Evolutionary conservation across 2,797 vertebrate species (phyloP).

Genomic region (Acanthis flammea): DNA sequence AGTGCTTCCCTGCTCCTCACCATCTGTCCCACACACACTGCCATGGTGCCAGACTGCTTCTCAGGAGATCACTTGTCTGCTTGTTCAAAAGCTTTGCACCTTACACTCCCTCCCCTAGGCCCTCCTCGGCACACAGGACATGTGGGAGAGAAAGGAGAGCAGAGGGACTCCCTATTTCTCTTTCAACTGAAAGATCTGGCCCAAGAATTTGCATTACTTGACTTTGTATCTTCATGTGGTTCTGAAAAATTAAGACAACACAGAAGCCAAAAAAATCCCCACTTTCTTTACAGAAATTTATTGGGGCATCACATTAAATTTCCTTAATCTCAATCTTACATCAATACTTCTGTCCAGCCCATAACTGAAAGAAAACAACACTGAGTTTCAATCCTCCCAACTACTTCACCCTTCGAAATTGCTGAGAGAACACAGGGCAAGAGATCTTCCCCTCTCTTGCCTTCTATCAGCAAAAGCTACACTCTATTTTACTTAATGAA

Average conservation of each 20-base stretch:
- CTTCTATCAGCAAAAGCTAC: not conserved
- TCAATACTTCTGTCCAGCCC: not conserved
- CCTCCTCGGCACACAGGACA: rapidly evolving
- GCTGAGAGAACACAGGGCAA: not conserved
- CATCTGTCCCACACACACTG: rapidly evolving
- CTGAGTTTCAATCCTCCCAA: not conserved
- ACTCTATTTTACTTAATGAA: not conserved
- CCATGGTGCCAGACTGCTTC: not conserved
- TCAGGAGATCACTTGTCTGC: not conserved
- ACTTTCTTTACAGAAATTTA: not conserved
- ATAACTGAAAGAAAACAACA: not conserved
- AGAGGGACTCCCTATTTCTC: not conserved
- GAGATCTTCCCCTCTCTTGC: not conserved
- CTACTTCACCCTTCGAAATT: not conserved
- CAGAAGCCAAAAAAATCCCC: not conserved
- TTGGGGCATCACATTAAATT: not conserved
- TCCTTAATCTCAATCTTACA: not conserved
- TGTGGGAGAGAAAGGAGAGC: not conserved
- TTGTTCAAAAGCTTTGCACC: not conserved
- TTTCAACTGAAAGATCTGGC: not conserved
- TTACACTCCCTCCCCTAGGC: not conserved
- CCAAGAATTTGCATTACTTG: not conserved
- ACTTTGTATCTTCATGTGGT: not conserved
- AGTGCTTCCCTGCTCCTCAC: rapidly evolving
- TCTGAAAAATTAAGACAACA: not conserved